These are phyloP conservation scores for Caenorhabditis doughertyi DNA, from an alignment of 2,888 invertebrate species.

Conservation along the genomic window DNA sequence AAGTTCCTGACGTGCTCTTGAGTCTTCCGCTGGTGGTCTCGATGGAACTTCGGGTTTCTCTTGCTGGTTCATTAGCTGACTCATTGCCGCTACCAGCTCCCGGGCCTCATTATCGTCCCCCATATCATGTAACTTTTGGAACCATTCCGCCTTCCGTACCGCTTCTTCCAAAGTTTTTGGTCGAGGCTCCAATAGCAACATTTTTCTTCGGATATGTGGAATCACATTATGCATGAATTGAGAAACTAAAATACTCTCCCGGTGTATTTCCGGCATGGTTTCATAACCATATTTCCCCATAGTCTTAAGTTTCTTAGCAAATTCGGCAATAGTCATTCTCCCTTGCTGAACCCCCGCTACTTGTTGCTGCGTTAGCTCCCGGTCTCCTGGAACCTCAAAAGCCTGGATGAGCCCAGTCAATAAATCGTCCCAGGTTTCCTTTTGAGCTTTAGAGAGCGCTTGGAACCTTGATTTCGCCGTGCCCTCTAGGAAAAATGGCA, in stretches of 20 bases:
- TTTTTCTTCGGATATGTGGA: background rate
- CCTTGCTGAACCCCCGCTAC: background rate
- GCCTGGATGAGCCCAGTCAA: background rate
- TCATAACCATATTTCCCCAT: background rate
- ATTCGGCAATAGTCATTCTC: background rate
- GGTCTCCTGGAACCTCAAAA: background rate
- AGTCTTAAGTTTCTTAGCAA: background rate
- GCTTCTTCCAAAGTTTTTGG: background rate
- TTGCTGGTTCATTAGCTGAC: no score
- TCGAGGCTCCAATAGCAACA: background rate
- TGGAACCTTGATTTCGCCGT: background rate
- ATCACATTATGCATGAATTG: background rate
- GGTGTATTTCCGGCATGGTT: background rate
- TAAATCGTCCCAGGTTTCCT: background rate
- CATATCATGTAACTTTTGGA: background rate
- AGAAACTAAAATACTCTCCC: background rate
- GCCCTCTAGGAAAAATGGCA: conserved; percentile 1
- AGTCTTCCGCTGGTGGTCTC: no score
- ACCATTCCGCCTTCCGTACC: background rate
- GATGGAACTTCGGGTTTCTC: no score
- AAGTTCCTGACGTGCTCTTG: no score
- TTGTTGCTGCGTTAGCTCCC: background rate
- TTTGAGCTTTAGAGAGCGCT: background rate
- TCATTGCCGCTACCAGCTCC: background rate
- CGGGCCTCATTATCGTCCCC: background rate